Evolutionary conservation across 2,113 vertebrate species (phyloP).

Genomic region (pig (Sus scrofa)): T2T-Sscrofa CM000813.6:93098001-93098500

Average conservation of each 20-base stretch:
- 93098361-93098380: neutral
- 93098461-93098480: constrained; percentile 32
- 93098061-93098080: no score
- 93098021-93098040: no score
- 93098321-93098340: neutral
- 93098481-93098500: neutral
- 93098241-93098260: constrained; percentile 19
- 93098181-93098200: neutral
- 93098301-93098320: neutral
- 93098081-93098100: neutral
- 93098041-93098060: no score
- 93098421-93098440: neutral
- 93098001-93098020: no score
- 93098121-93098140: constrained; percentile 18
- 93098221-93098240: neutral
- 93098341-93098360: neutral
- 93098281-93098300: neutral
- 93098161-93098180: constrained; percentile 27
- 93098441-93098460: constrained; percentile 36
- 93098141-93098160: neutral
- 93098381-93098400: neutral
- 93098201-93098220: constrained; percentile 34
- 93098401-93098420: neutral
- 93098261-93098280: neutral
- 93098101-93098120: neutral